Conservation (phyloP, 1,140 invertebrate genomes). For the Drosophila seguyi region DNA sequence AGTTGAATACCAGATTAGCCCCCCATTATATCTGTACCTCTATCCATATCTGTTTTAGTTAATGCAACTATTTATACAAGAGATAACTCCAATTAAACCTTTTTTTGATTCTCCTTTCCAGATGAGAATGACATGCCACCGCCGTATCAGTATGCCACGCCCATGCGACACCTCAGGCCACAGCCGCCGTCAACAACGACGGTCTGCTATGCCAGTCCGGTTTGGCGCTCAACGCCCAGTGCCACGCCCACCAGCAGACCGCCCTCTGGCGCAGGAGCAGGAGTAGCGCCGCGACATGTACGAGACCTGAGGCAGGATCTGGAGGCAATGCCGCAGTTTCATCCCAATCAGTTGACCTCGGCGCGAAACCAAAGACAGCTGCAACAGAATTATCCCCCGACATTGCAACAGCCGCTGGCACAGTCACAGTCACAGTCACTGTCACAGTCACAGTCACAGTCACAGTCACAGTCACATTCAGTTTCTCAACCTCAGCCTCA, state of each 20-base stretch:
- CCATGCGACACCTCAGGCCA: slow-evolving; percentile 32
- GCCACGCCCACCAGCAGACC: slow-evolving; percentile 43
- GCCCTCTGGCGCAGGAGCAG: slow-evolving; percentile 15
- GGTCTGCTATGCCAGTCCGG: slow-evolving; percentile 60
- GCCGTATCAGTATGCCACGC: slow-evolving; percentile 72
- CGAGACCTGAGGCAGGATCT: slow-evolving; percentile 67
- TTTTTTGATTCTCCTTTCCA: neutral
- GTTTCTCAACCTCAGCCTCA: slow-evolving; percentile 11
- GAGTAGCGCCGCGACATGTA: slow-evolving; percentile 64
- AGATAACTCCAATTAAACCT: neutral
- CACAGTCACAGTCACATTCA: slow-evolving; percentile 3
- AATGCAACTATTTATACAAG: neutral
- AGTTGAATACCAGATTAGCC: neutral
- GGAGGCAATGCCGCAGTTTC: slow-evolving; percentile 63
- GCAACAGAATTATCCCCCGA: slow-evolving; percentile 20
- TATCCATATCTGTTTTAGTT: neutral
- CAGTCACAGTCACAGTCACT: neutral
- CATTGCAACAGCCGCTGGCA: neutral
- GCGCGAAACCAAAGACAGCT: slow-evolving; percentile 57
- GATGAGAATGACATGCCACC: slow-evolving; percentile 64
- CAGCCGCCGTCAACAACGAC: slow-evolving; percentile 1
- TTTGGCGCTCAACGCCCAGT: slow-evolving; percentile 52
- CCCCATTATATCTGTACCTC: neutral
- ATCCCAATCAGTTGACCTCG: slow-evolving; percentile 66
- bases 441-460: neutral